Evolutionary conservation across 92 coral and sea anemone genomes (phyloP), one percentile per base, ranked within the genome.

Genomic region (Porites evermanni): DNA sequence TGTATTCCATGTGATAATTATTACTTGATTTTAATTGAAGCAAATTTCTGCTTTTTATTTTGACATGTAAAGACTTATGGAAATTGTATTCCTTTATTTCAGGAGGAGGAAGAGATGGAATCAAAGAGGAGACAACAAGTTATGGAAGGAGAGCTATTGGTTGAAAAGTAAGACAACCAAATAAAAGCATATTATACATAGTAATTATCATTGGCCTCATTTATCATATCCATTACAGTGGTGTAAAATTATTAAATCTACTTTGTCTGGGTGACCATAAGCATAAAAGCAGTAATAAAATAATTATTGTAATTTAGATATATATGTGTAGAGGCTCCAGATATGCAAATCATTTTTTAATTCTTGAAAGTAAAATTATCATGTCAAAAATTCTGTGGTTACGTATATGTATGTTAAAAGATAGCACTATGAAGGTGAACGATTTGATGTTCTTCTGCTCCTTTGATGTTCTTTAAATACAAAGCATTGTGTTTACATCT

Each of bases 61-160:
- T n/a, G 17, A 7, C 13, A 19, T 38, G 18, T 54, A 32, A 79
- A 78, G 47, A 53, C 60, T 23, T 14, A 12, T 68, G 75, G 20
- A 54, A 32, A 44, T 38, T 23, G 16, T 78, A 32, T 12, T 72
- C 9, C 66, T 66, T 29, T 19, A 9, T 13, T 70, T 26, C 78
- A 97, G 99, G 99, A 97, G 70, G 99, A 97, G 51, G 98, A 92
- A 38, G 98, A 97, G 70, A 77, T 95, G 74, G 84, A 84, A 53
- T 94, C 92, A 53, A 93, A 79, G 84, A 83, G 79, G 29, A 89
- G 97, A 81, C 92, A 95, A 26, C 99, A 97, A 87, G 97, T 97
- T 0, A 97, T 95, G 78, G 99, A 97, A 75, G 99, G 99, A 66
- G 94, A 97, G 66, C 91, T 97, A 2, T 91, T 97, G 79, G 94